phyloP scores from a whole-genome alignment of 2,888 invertebrate species.

The Itoplectis maculator region DNA sequence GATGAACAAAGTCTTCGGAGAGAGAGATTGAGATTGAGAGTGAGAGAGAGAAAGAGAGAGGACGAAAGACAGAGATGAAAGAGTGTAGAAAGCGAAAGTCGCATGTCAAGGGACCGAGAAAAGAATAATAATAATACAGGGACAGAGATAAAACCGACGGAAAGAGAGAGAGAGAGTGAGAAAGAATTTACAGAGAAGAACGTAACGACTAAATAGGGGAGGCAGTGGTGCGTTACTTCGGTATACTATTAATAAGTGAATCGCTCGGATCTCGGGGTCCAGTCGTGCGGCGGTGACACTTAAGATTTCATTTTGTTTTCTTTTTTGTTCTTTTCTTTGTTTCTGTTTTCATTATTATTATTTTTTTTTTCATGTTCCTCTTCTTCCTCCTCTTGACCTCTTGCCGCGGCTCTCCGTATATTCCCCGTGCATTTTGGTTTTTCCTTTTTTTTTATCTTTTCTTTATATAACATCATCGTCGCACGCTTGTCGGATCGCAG shows the following conservation, averaged over 20 bases:
- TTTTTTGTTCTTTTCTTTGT: slow-evolving; percentile 7
- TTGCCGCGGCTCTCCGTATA: slow-evolving; percentile 37
- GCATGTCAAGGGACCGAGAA: slow-evolving; percentile 47
- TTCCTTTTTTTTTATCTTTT: too few relatives aligned
- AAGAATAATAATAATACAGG: slow-evolving; percentile 13
- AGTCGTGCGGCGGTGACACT: slow-evolving; percentile 64
- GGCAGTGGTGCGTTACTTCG: slow-evolving; percentile 82
- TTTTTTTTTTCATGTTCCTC: slow-evolving; percentile 20
- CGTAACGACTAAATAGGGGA: slow-evolving; percentile 75
- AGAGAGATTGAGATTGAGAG: slow-evolving; percentile 22
- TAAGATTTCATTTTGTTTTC: slow-evolving; percentile 49
- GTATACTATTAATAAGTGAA: slow-evolving; percentile 69
- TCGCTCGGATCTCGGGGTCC: slow-evolving; percentile 67
- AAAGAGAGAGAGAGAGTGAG: too few relatives aligned
- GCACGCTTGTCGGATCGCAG: slow-evolving; percentile 29
- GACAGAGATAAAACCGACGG: slow-evolving; percentile 34
- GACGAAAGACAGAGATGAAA: slow-evolving; percentile 20
- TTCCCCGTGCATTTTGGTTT: slow-evolving; percentile 23
- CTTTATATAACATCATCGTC: slow-evolving; percentile 28
- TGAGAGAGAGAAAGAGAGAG: slow-evolving; percentile 24
- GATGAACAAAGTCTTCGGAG: slow-evolving; percentile 9
- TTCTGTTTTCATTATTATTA: slow-evolving; percentile 36
- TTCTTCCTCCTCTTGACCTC: slow-evolving; percentile 36
- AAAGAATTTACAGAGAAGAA: slow-evolving; percentile 61
- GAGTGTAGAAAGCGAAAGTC: slow-evolving; percentile 26